Percentiles rank a stretch among this genome's conserved stretches.
phyloP scores from a whole-genome alignment of 2,797 vertebrate genomes.

The Gorsachius magnificus region DNA sequence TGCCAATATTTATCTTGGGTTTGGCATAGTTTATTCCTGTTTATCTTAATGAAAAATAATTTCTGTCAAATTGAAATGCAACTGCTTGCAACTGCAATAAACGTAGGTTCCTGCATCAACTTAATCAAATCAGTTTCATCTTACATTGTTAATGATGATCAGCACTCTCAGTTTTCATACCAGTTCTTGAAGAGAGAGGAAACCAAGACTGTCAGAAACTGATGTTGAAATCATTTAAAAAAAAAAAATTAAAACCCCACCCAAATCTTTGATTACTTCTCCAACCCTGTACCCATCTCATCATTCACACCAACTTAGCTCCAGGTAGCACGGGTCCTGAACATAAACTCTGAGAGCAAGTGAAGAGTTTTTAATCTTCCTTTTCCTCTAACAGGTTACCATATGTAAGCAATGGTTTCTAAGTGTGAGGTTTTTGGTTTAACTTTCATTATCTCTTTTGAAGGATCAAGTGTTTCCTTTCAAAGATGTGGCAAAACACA shows the following conservation, averaged over 20 bases:
- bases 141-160: background rate
- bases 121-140: background rate
- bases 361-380: background rate
- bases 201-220: background rate
- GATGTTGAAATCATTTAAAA: background rate
- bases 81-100: background rate
- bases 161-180: background rate
- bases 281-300: background rate
- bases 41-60: background rate
- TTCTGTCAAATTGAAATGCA: conserved; percentile 2
- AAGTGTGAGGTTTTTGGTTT: background rate
- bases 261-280: background rate
- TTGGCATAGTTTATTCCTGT: background rate
- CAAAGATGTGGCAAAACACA: conserved; percentile 2
- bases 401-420: background rate
- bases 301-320: background rate
- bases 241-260: background rate
- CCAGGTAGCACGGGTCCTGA: background rate
- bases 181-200: background rate
- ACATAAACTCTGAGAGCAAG: background rate
- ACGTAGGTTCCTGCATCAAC: background rate
- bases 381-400: background rate
- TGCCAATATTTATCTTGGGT: background rate
- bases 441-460: conserved; percentile 22
- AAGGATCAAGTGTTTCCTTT: conserved; percentile 35